Conservation (phyloP, 92 coral and sea anemone species). For the Zoanthus sansibaricus region DNA sequence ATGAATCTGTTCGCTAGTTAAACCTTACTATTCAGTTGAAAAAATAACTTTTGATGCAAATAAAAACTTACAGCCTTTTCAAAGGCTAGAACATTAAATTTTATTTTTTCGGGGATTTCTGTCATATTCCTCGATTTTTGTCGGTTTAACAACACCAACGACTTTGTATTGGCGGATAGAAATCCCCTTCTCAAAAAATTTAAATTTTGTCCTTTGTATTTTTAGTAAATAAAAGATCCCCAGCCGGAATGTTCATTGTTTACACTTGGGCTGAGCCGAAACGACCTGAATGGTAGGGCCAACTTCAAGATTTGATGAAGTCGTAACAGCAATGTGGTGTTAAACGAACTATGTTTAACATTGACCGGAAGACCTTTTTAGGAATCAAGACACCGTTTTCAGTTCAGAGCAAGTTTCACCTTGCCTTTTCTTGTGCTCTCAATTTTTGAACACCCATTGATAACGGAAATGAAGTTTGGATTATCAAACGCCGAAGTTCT, state of each 20-base stretch:
- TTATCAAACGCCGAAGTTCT: conserved; percentile 77
- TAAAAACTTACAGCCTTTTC: neutral
- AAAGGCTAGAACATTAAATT: conserved; percentile 14
- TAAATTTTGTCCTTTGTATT: conserved; percentile 34
- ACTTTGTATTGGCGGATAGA: conserved; percentile 6
- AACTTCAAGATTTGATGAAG: neutral
- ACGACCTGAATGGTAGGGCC: neutral
- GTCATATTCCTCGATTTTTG: neutral
- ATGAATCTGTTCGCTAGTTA: neutral
- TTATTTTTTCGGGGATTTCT: conserved; percentile 5
- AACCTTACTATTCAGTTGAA: neutral
- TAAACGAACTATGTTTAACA: neutral
- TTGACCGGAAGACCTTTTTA: neutral
- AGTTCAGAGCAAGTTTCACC: neutral
- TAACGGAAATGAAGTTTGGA: conserved; percentile 55
- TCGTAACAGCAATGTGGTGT: neutral
- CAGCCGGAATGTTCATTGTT: conserved; percentile 35
- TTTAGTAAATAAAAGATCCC: conserved; percentile 41
- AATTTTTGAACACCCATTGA: conserved; percentile 7
- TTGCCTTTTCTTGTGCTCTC: neutral
- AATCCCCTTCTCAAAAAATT: conserved; percentile 27
- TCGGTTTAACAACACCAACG: neutral
- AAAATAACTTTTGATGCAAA: conserved; percentile 25
- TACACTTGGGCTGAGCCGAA: conserved; percentile 39
- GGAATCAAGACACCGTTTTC: neutral